Conservation (phyloP, 2,113 vertebrate species). For the Neopipo cinnamomea region DNA sequence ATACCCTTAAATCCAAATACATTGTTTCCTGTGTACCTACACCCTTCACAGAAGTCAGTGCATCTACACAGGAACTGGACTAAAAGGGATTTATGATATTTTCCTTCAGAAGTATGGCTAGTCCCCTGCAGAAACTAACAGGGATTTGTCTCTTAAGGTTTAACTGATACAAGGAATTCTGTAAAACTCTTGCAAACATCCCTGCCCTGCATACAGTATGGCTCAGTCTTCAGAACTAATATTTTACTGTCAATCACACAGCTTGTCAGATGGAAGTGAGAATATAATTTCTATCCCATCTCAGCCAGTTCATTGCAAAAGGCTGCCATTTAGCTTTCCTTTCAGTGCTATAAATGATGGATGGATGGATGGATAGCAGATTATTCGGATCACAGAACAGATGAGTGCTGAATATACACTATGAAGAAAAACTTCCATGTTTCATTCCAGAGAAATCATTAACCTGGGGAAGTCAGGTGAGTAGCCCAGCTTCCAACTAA, state of each 20-base stretch:
- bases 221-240: neutral
- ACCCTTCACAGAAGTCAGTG: neutral
- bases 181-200: neutral
- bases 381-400: neutral
- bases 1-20: neutral
- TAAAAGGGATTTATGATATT: neutral
- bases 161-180: neutral
- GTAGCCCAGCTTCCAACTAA: neutral
- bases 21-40: accelerated
- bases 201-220: accelerated
- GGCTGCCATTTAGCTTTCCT: neutral
- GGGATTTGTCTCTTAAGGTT: neutral
- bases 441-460: neutral
- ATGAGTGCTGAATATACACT: neutral
- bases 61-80: neutral
- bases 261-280: neutral
- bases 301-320: neutral
- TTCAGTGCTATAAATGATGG: neutral
- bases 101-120: neutral
- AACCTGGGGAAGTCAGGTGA: neutral
- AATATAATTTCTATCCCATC: neutral
- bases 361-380: neutral
- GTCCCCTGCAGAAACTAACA: neutral
- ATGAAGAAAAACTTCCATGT: neutral
- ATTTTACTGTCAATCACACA: neutral